A percentile compares a stretch with the other conserved stretches of the same genome.
Evolutionary conservation across 2,888 invertebrate genomes (phyloP).

Genomic region (Xylophagus ater): DNA sequence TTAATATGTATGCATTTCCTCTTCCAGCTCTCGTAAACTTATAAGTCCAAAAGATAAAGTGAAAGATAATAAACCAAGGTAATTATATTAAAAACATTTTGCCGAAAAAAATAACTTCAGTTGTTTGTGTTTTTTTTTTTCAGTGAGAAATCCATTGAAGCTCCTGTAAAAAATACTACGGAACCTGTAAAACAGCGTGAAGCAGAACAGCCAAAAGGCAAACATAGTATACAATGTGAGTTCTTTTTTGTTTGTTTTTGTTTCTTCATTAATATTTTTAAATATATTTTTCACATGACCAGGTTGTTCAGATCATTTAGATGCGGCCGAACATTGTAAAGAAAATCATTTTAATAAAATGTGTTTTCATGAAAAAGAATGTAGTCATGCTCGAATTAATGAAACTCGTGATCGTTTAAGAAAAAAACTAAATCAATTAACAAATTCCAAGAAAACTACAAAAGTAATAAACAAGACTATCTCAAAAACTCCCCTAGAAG

Average conservation of each 20-base stretch:
- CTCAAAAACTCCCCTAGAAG: conserved; percentile 11
- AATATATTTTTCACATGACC: not conserved
- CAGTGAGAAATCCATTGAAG: conserved; percentile 10
- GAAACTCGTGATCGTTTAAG: conserved; percentile 38
- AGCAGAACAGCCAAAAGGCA: conserved; percentile 26
- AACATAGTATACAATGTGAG: conserved; percentile 34
- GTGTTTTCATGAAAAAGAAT: conserved; percentile 34
- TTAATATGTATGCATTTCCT: no score
- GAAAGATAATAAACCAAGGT: no score
- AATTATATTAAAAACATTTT: no score
- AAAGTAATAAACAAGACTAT: conserved; percentile 22
- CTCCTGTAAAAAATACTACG: conserved; percentile 20
- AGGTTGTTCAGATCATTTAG: conserved; percentile 22
- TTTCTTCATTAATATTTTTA: conserved; percentile 16
- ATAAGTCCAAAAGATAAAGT: no score
- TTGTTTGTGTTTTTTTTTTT: no score
- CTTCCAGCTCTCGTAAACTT: no score
- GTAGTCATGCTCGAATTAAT: conserved; percentile 36
- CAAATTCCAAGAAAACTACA: conserved; percentile 28
- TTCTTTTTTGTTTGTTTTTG: not conserved
- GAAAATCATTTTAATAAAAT: conserved; percentile 36
- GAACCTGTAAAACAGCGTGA: conserved; percentile 21
- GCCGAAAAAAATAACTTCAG: no score
- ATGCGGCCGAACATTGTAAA: conserved; percentile 34
- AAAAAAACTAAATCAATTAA: conserved; percentile 34